Conservation (phyloP, 2,888 invertebrate species). For the Xanthia icteritia region DNA sequence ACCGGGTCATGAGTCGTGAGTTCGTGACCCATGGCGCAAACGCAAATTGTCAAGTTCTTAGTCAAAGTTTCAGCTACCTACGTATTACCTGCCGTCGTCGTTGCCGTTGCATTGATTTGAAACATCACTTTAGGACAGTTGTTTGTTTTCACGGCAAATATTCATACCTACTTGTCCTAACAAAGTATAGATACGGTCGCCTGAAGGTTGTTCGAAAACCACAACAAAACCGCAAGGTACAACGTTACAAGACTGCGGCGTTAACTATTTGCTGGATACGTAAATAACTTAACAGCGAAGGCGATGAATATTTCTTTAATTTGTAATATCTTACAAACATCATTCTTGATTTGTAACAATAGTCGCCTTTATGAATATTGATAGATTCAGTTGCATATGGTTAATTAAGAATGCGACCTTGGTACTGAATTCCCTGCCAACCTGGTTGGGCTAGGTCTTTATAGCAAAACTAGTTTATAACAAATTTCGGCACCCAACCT, state of each 20-base stretch:
- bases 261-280: constrained; percentile 34
- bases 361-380: constrained; percentile 22
- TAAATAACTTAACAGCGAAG: constrained; percentile 1
- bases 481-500: too few relatives aligned
- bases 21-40: constrained; percentile 22
- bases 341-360: not conserved
- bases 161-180: constrained; percentile 28
- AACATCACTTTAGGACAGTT: constrained; percentile 7
- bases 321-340: constrained; percentile 11
- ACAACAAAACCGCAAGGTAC: constrained; percentile 60
- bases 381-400: not conserved
- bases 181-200: constrained; percentile 21
- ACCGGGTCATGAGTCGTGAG: constrained; percentile 16
- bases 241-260: constrained; percentile 40
- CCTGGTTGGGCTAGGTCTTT: too few relatives aligned
- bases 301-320: not conserved
- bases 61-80: constrained; percentile 20
- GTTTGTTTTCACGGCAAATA: constrained; percentile 23
- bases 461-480: not conserved
- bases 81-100: constrained; percentile 3
- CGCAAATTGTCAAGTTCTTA: not conserved
- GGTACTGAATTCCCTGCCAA: not conserved
- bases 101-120: constrained; percentile 35
- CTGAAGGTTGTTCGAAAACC: constrained; percentile 62
- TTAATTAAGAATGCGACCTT: not conserved